Evolutionary conservation across 23 tunicate genomes (phyloP).

Genomic region (Oikopleura dioica): DNA sequence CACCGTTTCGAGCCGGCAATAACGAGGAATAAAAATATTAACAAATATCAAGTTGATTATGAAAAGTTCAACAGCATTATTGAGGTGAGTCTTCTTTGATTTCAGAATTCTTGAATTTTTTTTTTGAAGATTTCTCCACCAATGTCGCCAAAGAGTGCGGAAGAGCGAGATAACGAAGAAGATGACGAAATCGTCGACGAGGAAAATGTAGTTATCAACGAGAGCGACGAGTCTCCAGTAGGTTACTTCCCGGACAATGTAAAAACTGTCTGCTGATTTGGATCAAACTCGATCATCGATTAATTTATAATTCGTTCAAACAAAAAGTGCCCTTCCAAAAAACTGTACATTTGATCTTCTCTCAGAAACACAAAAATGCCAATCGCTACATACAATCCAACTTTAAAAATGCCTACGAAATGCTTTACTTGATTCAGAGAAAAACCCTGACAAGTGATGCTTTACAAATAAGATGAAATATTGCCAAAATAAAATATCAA

Average conservation of each 20-base stretch:
- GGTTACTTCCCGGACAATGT: neutral
- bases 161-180: neutral
- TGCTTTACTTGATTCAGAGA: too few species aligned
- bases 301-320: too few species aligned
- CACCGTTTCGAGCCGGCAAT: conserved; percentile 6
- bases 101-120: neutral
- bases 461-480: too few species aligned
- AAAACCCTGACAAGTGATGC: too few species aligned
- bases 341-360: too few species aligned
- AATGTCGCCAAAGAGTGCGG: neutral
- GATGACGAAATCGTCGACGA: neutral
- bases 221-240: neutral
- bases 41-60: neutral
- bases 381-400: too few species aligned
- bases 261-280: too few species aligned
- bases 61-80: neutral
- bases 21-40: neutral
- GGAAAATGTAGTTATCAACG: neutral
- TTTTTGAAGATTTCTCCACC: neutral
- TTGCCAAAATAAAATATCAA: too few species aligned
- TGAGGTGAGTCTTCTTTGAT: neutral
- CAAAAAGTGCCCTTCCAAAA: too few species aligned
- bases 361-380: too few species aligned
- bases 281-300: too few species aligned
- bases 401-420: too few species aligned